Percentiles rank a stretch among this genome's conserved stretches.
Conservation (phyloP, 2,113 vertebrate species). For the Odobenus rosmarus region DNA sequence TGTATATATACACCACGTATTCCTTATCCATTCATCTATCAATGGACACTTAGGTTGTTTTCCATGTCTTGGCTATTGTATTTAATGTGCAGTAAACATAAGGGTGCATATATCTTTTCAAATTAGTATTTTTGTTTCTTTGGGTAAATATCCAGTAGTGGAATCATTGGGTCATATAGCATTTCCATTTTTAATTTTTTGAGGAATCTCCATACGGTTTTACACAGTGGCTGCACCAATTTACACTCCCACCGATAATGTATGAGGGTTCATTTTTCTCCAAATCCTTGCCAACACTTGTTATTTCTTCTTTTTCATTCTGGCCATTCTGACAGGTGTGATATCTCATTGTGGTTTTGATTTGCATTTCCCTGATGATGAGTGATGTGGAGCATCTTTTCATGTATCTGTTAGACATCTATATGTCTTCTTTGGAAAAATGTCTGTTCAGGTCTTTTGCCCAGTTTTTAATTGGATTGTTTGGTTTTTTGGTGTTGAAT, state of each 20-base stretch:
- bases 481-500: neutral
- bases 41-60: neutral
- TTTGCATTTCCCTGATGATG: neutral
- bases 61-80: neutral
- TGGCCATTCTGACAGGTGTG: neutral
- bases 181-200: neutral
- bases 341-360: neutral
- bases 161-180: neutral
- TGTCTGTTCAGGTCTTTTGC: neutral
- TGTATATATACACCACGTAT: neutral
- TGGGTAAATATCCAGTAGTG: neutral
- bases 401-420: neutral
- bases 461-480: neutral
- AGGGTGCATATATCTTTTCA: neutral
- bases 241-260: neutral
- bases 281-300: neutral
- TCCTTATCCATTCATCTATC: neutral
- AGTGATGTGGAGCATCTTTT: neutral
- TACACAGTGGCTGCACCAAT: neutral
- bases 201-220: neutral
- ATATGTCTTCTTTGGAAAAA: neutral
- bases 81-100: neutral
- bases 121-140: neutral
- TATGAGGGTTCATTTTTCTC: neutral
- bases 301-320: neutral